Evolutionary conservation across 2,888 invertebrate species (phyloP).

Genomic region (Coremacera marginata): DNA sequence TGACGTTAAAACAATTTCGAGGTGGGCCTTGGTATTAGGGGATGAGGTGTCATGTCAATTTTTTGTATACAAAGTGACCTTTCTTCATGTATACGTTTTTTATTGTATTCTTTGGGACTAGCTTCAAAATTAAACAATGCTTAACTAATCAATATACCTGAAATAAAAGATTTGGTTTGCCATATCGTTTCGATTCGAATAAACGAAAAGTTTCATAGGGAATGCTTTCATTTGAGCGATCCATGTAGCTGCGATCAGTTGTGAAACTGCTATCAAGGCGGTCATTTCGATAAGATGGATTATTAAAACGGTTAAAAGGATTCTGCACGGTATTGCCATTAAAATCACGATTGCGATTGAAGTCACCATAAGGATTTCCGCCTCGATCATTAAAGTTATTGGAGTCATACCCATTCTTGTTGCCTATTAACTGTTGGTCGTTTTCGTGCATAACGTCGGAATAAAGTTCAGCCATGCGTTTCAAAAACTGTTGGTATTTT

Average conservation of each 20-base stretch:
- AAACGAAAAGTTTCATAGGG: slow-evolving; percentile 76
- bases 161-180: slow-evolving; percentile 81
- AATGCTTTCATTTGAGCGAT: slow-evolving; percentile 56
- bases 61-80: too few species aligned
- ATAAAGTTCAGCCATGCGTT: slow-evolving; percentile 74
- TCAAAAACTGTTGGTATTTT: slow-evolving; percentile 77
- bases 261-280: slow-evolving; percentile 64
- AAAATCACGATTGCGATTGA: slow-evolving; percentile 45
- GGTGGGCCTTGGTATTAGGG: too few species aligned
- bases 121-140: not conserved
- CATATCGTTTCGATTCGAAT: slow-evolving; percentile 80
- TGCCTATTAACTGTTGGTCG: slow-evolving; percentile 44
- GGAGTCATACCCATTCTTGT: slow-evolving; percentile 49
- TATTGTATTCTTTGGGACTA: too few species aligned
- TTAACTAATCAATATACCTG: slow-evolving; percentile 72
- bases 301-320: slow-evolving; percentile 28
- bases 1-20: too few species aligned
- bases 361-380: slow-evolving; percentile 39
- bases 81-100: too few species aligned
- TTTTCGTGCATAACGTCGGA: slow-evolving; percentile 57
- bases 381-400: slow-evolving; percentile 56
- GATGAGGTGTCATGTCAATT: too few species aligned
- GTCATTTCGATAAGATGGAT: slow-evolving; percentile 54
- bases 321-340: slow-evolving; percentile 50
- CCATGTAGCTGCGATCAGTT: slow-evolving; percentile 55